Base-by-base conservation (phyloP, 2,888 invertebrate genomes). In the Gerosis bhagava region DNA sequence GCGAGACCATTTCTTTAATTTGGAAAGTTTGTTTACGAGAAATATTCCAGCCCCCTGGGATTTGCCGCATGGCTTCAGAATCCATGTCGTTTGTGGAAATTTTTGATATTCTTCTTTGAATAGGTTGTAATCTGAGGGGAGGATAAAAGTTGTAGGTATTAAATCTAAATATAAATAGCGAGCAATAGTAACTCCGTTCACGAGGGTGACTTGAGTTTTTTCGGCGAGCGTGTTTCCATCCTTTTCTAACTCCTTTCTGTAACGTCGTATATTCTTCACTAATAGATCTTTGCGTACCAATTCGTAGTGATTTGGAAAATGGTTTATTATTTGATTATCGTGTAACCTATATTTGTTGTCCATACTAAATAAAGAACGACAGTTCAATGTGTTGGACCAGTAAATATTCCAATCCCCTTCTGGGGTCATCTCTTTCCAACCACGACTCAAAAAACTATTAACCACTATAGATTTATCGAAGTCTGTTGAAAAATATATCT, bases 361-460 rank as follows among this genome's bases (percentile, higher is more conserved):
- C 8, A 97, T 94, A 68, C 97, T 97, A 72, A 98, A 98, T 51
- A 98, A 93, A 65, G 93, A 96, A 48, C 97, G 91, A 62, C 97
- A 97, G n/a, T 96, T 97, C 66, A 94, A 94, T 1, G 97, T 96
- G 48, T 95, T 95, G 2, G 97, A 96, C 97, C 98, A 98, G 76
- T 98, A 98, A 70, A 98, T 94, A 76, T 98, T 97, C 98, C 98
- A 98, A 63, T 97, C 96, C 67, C 97, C 97, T 60, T 97, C 97
- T 0, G 96, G 94, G 0, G 93, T 93, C 3, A 84, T 97, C 76
- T 95, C 94, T 5, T 90, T 81, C 98, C 98, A 98, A 7, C 97
- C 97, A 41, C 97, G 91, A 65, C 96, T 95, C 62, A 97, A 96
- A 71, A 98, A 98, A 81, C 97, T 98, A 60, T 94, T 95, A 39